Base-by-base conservation (phyloP, 2,888 invertebrate species). In the Caenorhabditis drosophilae region DNA sequence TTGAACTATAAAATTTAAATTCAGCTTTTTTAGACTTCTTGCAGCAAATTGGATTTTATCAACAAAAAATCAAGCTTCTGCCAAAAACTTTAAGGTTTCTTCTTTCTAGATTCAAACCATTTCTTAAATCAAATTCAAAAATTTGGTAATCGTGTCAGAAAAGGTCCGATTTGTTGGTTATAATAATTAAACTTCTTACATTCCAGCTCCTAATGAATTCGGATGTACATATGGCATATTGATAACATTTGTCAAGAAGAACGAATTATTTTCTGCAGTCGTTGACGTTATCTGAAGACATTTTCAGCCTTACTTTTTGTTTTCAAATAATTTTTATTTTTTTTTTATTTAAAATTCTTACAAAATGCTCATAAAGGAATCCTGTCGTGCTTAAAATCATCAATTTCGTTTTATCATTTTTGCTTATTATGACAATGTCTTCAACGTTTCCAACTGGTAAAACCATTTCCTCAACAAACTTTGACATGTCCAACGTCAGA, bases 391-490 rank as follows among this genome's bases (percentile, higher is more conserved):
- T 46, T 15, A 73, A 50, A 1, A 73, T 56, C n/a, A 70, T 36
- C 7, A 64, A 31, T 20, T 48, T 46, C 22, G 60, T 51, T 6
- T 26, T 31, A 23, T 55, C 41, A 3, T 48, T 59, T n/a, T 42
- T 38, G 6, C 48, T 45, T 12, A 73, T 26, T 12, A 72, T 36
- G 1, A 41, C 26, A 15, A 70, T 20, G 38, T 73, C 72, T 36
- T 61, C 63, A 0, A 73, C 67, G 22, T 70, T 70, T 26, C 70
- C 70, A 45, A 62, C 48, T 3, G 70, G 61, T 18, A 73, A 42
- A 20, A 73, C 73, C 47, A 73, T 58, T 20, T 73, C 73, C 23
- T 73, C 70, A 1, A 73, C 38, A 34, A 55, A 63, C 2, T 53
- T 48, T 0, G 38, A 23, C 6, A 52, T 49, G 31, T 63, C 57